Conservation (phyloP, 2,113 vertebrate genomes). For the Mormoops blainvillei region DNA sequence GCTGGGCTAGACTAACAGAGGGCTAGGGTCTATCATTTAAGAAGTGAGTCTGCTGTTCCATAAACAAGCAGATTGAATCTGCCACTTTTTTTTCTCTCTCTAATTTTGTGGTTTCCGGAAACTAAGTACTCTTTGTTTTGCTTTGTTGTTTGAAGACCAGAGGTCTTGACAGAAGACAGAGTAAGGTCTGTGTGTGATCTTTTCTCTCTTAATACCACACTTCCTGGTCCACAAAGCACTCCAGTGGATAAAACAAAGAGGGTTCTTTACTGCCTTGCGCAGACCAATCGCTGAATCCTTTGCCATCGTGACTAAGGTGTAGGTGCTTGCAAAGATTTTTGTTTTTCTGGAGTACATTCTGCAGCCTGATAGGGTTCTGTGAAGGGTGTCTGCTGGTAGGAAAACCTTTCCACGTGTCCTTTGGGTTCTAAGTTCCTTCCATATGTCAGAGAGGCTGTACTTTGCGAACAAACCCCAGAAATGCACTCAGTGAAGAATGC, state of each 20-base stretch:
- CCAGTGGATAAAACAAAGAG: conserved; percentile 19
- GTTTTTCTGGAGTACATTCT: neutral
- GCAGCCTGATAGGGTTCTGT: neutral
- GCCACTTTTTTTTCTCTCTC: neutral
- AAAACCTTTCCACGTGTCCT: neutral
- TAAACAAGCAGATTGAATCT: neutral
- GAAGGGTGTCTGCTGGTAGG: neutral
- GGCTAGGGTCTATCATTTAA: neutral
- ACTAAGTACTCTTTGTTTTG: conserved; percentile 15
- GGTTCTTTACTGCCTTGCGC: neutral
- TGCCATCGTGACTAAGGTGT: neutral
- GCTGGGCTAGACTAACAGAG: neutral
- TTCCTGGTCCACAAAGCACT: conserved; percentile 34
- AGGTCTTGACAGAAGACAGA: neutral
- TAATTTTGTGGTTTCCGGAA: conserved; percentile 6
- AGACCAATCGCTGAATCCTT: neutral
- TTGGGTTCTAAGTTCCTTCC: neutral
- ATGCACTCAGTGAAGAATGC: neutral
- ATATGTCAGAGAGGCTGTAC: neutral
- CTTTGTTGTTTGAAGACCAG: conserved; percentile 20
- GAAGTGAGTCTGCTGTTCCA: neutral
- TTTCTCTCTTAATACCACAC: conserved; percentile 1
- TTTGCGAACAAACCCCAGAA: neutral
- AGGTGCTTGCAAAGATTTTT: neutral
- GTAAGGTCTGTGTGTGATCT: neutral